These are phyloP conservation scores for Drosophila eohydei DNA, from an alignment of 2,888 invertebrate species.

Conservation along the genomic window DNA sequence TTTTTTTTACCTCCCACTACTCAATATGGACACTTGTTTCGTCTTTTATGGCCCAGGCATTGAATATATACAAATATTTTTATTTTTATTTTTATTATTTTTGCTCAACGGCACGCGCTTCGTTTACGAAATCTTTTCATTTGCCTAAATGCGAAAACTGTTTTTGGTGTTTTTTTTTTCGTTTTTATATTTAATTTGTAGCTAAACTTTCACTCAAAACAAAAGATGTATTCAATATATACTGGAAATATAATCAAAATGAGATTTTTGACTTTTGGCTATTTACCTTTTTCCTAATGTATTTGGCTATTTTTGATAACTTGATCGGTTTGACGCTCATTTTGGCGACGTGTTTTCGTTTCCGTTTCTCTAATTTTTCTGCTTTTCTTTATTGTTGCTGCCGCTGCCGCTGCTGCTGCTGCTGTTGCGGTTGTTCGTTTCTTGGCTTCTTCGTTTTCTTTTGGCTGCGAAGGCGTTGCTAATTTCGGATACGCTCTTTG, in stretches of 20 bases:
- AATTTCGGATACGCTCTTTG: slow-evolving; percentile 61
- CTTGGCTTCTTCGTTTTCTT: slow-evolving; percentile 8
- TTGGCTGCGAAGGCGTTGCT: slow-evolving; percentile 52
- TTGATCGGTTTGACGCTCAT: slow-evolving; percentile 83
- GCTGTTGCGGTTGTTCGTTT: slow-evolving; percentile 7
- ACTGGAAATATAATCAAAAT: not conserved
- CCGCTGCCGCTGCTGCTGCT: slow-evolving; percentile 6
- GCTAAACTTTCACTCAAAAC: slow-evolving; percentile 62
- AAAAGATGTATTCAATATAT: not conserved
- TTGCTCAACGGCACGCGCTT: slow-evolving; percentile 46
- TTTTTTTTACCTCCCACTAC: slow-evolving; percentile 32
- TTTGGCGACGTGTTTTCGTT: slow-evolving; percentile 55
- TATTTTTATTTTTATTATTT: slow-evolving; percentile 10
- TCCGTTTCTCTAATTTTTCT: slow-evolving; percentile 26
- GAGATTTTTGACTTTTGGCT: not conserved
- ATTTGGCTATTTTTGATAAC: slow-evolving; percentile 84
- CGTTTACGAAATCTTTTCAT: slow-evolving; percentile 51
- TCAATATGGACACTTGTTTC: slow-evolving; percentile 56
- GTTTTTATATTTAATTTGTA: not conserved
- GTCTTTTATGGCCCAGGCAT: slow-evolving; percentile 70
- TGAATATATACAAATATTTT: slow-evolving; percentile 52
- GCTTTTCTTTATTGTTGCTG: slow-evolving; percentile 5
- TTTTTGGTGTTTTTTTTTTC: slow-evolving; percentile 13
- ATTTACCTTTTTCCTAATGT: slow-evolving; percentile 84
- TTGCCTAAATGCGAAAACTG: slow-evolving; percentile 8